Evolutionary conservation across 2,113 vertebrate species (phyloP).

Genomic region (Zosterops japonicus): DNA sequence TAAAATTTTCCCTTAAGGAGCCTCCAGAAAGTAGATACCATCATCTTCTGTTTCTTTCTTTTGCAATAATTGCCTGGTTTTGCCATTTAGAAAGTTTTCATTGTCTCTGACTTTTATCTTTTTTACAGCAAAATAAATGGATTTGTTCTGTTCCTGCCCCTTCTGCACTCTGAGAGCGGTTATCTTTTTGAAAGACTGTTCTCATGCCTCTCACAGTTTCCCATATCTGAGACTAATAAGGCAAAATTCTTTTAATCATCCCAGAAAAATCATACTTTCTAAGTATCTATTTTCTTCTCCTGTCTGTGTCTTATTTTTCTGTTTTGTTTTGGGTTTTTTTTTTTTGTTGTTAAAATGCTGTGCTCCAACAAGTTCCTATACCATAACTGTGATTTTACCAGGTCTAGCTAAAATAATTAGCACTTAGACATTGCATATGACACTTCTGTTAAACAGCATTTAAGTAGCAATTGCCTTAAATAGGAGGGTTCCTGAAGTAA

Average conservation of each 20-base stretch:
- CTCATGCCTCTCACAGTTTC: neutral
- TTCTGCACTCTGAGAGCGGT: neutral
- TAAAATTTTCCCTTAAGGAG: neutral
- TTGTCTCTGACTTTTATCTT: neutral
- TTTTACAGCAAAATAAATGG: neutral
- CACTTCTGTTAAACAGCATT: neutral
- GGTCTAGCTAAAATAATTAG: neutral
- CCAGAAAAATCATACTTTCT: neutral
- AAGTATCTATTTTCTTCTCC: neutral
- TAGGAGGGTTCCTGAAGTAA: neutral
- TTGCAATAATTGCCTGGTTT: neutral
- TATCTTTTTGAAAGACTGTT: neutral
- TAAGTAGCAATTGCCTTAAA: neutral
- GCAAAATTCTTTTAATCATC: neutral
- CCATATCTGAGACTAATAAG: neutral
- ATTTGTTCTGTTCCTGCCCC: neutral
- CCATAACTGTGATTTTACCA: neutral
- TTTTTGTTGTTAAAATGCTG: neutral
- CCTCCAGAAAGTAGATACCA: neutral
- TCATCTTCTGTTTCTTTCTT: neutral
- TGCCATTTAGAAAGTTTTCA: neutral
- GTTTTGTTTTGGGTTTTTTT: too few species aligned
- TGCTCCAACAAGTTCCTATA: neutral
- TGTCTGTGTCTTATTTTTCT: neutral
- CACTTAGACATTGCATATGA: neutral